Conservation (phyloP, 1,140 invertebrate genomes). For the Glomeris maerens region DNA sequence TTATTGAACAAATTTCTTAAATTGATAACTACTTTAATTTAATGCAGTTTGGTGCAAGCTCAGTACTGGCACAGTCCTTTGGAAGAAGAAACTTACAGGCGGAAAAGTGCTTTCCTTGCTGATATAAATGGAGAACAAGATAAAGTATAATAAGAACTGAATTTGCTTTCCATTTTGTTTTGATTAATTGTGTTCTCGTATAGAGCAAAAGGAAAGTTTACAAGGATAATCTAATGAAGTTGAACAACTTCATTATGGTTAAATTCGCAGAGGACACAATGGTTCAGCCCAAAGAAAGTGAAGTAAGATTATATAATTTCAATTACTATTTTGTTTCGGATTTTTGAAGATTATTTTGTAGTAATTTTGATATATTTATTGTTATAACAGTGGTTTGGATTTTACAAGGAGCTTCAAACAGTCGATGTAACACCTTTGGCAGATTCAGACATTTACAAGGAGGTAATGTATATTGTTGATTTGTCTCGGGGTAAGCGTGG, state of each 20-base stretch:
- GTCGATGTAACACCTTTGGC: slow-evolving; percentile 29
- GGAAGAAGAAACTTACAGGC: slow-evolving; percentile 59
- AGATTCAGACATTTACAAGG: slow-evolving; percentile 33
- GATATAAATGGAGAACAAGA: slow-evolving; percentile 91
- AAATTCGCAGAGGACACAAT: slow-evolving; percentile 83
- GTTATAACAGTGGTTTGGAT: slow-evolving; percentile 63
- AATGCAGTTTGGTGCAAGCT: slow-evolving; percentile 61
- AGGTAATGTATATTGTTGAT: slow-evolving; percentile 23
- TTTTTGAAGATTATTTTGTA: neutral
- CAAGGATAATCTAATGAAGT: slow-evolving; percentile 55
- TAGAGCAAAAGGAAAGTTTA: slow-evolving; percentile 40
- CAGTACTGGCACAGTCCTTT: slow-evolving; percentile 98
- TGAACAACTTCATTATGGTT: slow-evolving; percentile 81
- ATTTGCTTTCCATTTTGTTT: slow-evolving; percentile 7
- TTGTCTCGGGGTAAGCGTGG: neutral
- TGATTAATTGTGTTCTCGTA: slow-evolving; percentile 15
- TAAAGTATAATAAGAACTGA: slow-evolving; percentile 16
- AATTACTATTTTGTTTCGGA: neutral
- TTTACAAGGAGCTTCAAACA: slow-evolving; percentile 57
- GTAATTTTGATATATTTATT: slow-evolving; percentile 1
- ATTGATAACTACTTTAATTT: neutral
- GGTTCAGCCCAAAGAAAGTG: slow-evolving; percentile 74
- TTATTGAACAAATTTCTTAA: neutral
- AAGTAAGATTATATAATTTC: slow-evolving; percentile 31
- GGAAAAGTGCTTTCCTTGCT: slow-evolving; percentile 71